Base-by-base conservation (phyloP, 53 echinoderm and acorn worm genomes). In the Astropecten irregularis region DNA sequence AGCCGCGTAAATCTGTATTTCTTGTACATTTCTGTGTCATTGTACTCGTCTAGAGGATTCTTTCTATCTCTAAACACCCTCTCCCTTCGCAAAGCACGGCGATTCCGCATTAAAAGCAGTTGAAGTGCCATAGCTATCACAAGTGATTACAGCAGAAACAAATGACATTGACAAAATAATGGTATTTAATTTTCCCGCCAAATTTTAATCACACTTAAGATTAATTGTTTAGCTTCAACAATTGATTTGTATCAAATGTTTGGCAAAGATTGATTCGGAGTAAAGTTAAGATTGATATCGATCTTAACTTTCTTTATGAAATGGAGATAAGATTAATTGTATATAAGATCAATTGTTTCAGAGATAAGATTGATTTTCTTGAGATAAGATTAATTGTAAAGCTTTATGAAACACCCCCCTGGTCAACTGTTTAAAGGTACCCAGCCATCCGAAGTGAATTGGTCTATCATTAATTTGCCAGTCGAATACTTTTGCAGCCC, bases 401-500 rank as follows among this genome's bases (percentile, higher is more conserved):
- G 62, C 3, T 14, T 62, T 62, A 62, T 62, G 62, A 62, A 62
- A 62, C 62, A 62, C 62, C 62, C 62, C 62, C 62, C 35, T n/a
- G n/a, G n/a, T n/a, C n/a, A n/a, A n/a, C n/a, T n/a, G n/a, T n/a
- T n/a, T n/a, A n/a, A n/a, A n/a, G n/a, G n/a, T n/a, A n/a, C n/a
- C n/a, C n/a, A n/a, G n/a, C n/a, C n/a, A n/a, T n/a, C n/a, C n/a
- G n/a, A n/a, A n/a, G n/a, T n/a, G n/a, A n/a, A n/a, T n/a, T n/a
- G n/a, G n/a, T n/a, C n/a, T n/a, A n/a, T n/a, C n/a, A n/a, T n/a
- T n/a, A n/a, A n/a, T n/a, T n/a, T n/a, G n/a, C n/a, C n/a, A n/a
- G n/a, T n/a, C n/a, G n/a, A n/a, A n/a, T n/a, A n/a, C n/a, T n/a
- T n/a, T n/a, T n/a, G n/a, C n/a, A n/a, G n/a, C n/a, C n/a, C n/a